These are phyloP conservation scores for Siniperca obscura DNA, from an alignment of 2,797 vertebrate genomes.

Conservation along the genomic window DNA sequence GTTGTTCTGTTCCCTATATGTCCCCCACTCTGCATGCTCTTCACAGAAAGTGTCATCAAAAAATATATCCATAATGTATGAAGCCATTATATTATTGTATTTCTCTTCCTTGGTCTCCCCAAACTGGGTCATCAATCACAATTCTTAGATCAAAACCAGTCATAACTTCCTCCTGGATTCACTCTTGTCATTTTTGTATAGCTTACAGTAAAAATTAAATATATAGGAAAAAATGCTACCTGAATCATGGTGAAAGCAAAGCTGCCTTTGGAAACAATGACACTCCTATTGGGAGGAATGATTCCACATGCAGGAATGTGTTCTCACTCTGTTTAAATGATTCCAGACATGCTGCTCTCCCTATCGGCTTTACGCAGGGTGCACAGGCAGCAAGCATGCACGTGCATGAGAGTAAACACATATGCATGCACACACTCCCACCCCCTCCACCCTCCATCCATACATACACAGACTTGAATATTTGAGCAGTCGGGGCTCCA, in stretches of 20 bases:
- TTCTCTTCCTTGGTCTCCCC: background rate
- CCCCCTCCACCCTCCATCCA: background rate
- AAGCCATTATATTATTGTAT: background rate
- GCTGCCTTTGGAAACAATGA: conserved; percentile 83
- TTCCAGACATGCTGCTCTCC: conserved; percentile 80
- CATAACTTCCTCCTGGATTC: conserved; percentile 26
- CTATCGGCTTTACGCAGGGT: conserved; percentile 61
- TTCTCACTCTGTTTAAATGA: conserved; percentile 79
- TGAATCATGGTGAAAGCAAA: conserved; percentile 69
- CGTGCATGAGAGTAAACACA: background rate
- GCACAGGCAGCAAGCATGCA: conserved; percentile 39
- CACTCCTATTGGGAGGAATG: conserved; percentile 76
- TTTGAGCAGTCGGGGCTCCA: conserved; percentile 14
- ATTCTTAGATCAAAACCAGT: conserved; percentile 12
- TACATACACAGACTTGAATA: conserved; percentile 9
- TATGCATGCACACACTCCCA: background rate
- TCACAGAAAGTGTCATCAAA: conserved; percentile 12
- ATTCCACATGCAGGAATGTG: conserved; percentile 81
- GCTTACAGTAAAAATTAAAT: conserved; percentile 69
- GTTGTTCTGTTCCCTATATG: background rate
- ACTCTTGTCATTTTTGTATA: conserved; percentile 35
- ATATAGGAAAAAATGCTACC: conserved; percentile 74
- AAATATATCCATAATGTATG: background rate
- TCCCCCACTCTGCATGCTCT: background rate
- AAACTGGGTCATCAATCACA: conserved; percentile 32